phyloP scores from a whole-genome alignment of 2,888 invertebrate species.

The Scelioninae gen. 2 region DNA sequence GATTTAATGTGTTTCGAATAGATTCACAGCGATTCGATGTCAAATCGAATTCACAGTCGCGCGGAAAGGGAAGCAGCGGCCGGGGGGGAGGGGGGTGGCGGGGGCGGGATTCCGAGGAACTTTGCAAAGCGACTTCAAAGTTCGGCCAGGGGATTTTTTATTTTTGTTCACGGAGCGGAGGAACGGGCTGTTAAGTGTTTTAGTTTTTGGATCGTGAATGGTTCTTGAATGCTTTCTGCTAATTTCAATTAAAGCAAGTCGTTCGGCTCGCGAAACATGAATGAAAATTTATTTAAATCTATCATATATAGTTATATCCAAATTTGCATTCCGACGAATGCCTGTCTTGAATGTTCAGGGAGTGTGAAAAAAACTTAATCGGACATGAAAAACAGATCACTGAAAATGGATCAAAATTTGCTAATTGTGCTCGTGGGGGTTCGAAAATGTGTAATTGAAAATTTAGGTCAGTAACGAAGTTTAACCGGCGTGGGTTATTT shows the following conservation, averaged over 20 bases:
- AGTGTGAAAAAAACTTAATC: too few relatives aligned
- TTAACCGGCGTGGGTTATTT: too few relatives aligned
- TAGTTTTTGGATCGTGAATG: slow-evolving; percentile 21
- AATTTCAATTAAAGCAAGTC: slow-evolving; percentile 29
- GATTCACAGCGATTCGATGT: slow-evolving; percentile 49
- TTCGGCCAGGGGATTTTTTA: slow-evolving; percentile 11
- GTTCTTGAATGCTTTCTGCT: slow-evolving; percentile 26
- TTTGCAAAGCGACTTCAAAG: slow-evolving; percentile 18
- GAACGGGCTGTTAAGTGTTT: slow-evolving; percentile 31
- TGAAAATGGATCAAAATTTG: too few relatives aligned
- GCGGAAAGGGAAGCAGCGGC: background rate
- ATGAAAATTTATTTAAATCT: slow-evolving; percentile 26
- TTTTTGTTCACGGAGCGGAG: slow-evolving; percentile 19
- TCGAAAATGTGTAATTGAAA: too few relatives aligned
- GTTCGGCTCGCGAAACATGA: slow-evolving; percentile 2
- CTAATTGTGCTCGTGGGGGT: too few relatives aligned
- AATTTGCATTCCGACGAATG: too few relatives aligned
- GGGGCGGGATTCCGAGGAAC: slow-evolving; percentile 11
- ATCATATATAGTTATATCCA: too few relatives aligned
- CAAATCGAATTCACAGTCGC: slow-evolving; percentile 48
- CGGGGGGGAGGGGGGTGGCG: too few relatives aligned
- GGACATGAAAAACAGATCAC: too few relatives aligned
- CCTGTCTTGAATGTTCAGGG: too few relatives aligned
- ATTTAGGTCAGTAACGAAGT: too few relatives aligned
- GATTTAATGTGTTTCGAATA: slow-evolving; percentile 57